A percentile compares a stretch with the other conserved stretches of the same genome.
Evolutionary conservation across 2,113 vertebrate species (phyloP).

Genomic region (Psilopsiagon aymara): DNA sequence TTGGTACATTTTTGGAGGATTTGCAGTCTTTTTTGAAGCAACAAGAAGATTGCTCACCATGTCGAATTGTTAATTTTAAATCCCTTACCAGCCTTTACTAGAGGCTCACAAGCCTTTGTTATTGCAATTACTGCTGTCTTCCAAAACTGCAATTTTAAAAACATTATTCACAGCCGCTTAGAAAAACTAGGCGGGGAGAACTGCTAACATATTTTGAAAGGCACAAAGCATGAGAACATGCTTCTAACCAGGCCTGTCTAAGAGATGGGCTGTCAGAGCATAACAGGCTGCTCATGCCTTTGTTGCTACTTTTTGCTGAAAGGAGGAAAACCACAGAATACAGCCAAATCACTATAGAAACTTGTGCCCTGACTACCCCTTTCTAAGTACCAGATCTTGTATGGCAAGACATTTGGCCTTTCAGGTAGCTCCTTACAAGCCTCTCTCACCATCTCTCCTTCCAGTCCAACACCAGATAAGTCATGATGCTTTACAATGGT

Average conservation of each 20-base stretch:
- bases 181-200: conserved; percentile 15
- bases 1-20: neutral
- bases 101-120: neutral
- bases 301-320: neutral
- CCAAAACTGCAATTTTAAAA: conserved; percentile 49
- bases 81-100: conserved; percentile 22
- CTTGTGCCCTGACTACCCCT: neutral
- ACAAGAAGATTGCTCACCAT: conserved; percentile 20
- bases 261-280: neutral
- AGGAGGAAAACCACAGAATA: neutral
- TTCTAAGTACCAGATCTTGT: neutral
- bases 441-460: neutral
- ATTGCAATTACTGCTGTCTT: conserved; percentile 25
- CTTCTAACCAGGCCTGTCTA: neutral
- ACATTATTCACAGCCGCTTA: conserved; percentile 30
- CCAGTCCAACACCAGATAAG: neutral
- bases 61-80: conserved; percentile 54
- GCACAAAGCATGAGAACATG: neutral
- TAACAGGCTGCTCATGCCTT: neutral
- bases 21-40: neutral
- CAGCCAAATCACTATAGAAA: neutral
- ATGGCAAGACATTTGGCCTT: neutral
- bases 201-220: neutral
- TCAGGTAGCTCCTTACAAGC: neutral
- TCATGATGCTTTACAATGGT: neutral